Base-by-base conservation (phyloP, 2,888 invertebrate genomes). In the Drosophila merina region DNA sequence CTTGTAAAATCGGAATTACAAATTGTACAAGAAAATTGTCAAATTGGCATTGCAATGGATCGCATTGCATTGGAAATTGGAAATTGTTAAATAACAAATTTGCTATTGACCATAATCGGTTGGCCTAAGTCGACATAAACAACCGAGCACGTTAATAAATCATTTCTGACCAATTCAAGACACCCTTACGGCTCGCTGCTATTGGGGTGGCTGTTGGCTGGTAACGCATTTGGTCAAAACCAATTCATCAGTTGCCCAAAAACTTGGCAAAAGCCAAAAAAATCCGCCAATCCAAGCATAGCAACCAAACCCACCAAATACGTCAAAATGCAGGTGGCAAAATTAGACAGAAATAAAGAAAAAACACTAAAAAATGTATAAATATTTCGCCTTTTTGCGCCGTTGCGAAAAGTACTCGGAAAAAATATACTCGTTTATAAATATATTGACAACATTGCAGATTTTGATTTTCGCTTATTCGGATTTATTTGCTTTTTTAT, bases 301-400 rank as follows among this genome's bases (percentile, higher is more conserved):
- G 62, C 47, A 60, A 63, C 51, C 47, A 50, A 28, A 56, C 63
- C 78, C 74, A 77, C 79, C 85, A 82, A 84, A 84, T 76, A 79
- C 76, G 87, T 81, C 88, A 83, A 86, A 76, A 86, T 78, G 81
- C 84, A 86, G 86, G 88, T 86, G 86, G 84, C 86, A 86, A 86
- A 88, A 88, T 81, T 88, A 81, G 86, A 84, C 84, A 88, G 71
- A 81, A 79, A 78, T 48, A 64, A 45, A 68, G 40, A 84, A 74
- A 63, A 48, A 55, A 72, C 64, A 40, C 68, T 59, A 69, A 57
- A 51, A 31, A 68, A 45, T 47, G 20, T 59, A 54, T 73, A 69
- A 58, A 36, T 60, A 70, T 76, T 66, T 66, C 56, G 40, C 14
- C 49, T 63, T 63, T 63, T 76, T 66, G 55, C 40, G 30, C 38